These are phyloP conservation scores for Chromoteleia sp. DNA, from an alignment of 2,888 invertebrate genomes.

Conservation along the genomic window DNA sequence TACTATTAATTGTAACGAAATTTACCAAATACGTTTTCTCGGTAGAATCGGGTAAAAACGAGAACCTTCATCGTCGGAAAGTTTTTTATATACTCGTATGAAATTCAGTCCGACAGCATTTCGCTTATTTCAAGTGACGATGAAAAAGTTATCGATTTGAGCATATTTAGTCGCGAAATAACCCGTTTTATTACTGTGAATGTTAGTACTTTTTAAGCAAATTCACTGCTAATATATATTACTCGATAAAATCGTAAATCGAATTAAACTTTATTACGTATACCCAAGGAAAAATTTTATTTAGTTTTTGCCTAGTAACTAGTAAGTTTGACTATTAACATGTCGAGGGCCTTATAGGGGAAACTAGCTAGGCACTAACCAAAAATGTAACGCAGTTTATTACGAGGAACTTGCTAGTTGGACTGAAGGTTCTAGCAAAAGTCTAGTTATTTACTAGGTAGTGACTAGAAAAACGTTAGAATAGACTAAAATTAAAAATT, in stretches of 20 bases:
- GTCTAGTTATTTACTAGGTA: too few species aligned
- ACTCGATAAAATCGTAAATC: not conserved
- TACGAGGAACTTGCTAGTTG: too few species aligned
- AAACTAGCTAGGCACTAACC: too few species aligned
- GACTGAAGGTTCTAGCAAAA: too few species aligned
- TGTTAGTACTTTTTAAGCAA: not conserved
- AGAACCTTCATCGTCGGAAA: not conserved
- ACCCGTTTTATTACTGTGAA: not conserved
- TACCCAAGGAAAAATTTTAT: too few species aligned
- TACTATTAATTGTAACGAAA: not conserved
- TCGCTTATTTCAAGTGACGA: conserved; percentile 11
- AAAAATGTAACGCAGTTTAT: too few species aligned
- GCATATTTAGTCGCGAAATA: conserved; percentile 13
- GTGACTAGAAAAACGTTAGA: too few species aligned
- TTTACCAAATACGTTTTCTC: conserved; percentile 1
- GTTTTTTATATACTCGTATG: not conserved
- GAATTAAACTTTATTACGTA: too few species aligned
- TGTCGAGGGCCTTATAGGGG: too few species aligned
- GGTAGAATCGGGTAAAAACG: not conserved
- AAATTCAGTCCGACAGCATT: not conserved
- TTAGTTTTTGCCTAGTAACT: too few species aligned
- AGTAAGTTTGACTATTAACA: too few species aligned
- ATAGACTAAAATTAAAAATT: too few species aligned
- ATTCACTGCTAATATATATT: not conserved
- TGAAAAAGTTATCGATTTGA: conserved; percentile 14